Conservation (phyloP, 2,113 vertebrate genomes). For the Pituophis catenifer region DNA sequence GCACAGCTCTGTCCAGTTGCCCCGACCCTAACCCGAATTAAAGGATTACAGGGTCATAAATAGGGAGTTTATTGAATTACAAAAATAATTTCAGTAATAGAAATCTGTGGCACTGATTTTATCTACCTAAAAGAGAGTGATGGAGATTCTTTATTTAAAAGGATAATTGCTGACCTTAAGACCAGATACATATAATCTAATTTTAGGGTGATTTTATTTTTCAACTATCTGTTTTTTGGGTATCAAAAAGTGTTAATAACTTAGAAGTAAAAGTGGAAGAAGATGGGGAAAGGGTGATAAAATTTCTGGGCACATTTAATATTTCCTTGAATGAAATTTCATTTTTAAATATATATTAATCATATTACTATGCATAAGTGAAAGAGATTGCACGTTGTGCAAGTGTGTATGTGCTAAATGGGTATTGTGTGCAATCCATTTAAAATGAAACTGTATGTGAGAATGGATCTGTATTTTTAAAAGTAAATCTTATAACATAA, state of each 20-base stretch:
- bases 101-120: not conserved
- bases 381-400: slow-evolving; percentile 67
- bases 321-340: slow-evolving; percentile 59
- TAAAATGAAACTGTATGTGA: slow-evolving; percentile 61
- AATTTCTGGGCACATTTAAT: slow-evolving; percentile 51
- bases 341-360: slow-evolving; percentile 62
- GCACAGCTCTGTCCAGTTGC: not conserved
- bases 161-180: slow-evolving; percentile 30
- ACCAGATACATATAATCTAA: slow-evolving; percentile 47
- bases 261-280: slow-evolving; percentile 60
- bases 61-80: slow-evolving; percentile 2
- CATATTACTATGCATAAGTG: slow-evolving; percentile 73
- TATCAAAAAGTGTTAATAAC: slow-evolving; percentile 48
- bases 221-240: slow-evolving; percentile 55
- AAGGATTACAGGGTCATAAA: not conserved
- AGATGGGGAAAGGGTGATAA: slow-evolving; percentile 39
- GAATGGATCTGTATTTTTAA: slow-evolving; percentile 63
- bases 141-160: not conserved
- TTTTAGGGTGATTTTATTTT: slow-evolving; percentile 36
- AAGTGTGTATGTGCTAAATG: slow-evolving; percentile 60
- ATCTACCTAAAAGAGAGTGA: not conserved
- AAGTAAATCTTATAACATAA: slow-evolving; percentile 64
- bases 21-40: not conserved
- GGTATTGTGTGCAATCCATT: slow-evolving; percentile 70
- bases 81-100: slow-evolving; percentile 12